A percentile compares a stretch with the other conserved stretches of the same genome.
These are phyloP conservation scores for Recurvirostra avosetta DNA, from an alignment of 2,113 vertebrate genomes.

Conservation along the genomic window DNA sequence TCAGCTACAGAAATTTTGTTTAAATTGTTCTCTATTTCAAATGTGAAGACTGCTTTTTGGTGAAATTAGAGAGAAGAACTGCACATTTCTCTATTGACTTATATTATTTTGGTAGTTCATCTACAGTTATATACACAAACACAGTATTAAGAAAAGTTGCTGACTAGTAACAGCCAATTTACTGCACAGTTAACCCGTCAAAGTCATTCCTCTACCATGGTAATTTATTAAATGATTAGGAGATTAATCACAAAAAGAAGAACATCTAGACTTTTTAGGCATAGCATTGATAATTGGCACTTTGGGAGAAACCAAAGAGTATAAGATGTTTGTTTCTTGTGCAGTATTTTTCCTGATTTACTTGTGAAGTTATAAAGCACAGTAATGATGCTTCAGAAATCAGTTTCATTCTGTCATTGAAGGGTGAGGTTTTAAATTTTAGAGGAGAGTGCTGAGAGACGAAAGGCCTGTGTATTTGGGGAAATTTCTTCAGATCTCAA, in stretches of 20 bases:
- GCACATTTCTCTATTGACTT: neutral
- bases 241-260: neutral
- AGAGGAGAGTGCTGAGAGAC: neutral
- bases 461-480: neutral
- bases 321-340: neutral
- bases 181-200: neutral
- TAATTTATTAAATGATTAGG: neutral
- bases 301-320: neutral
- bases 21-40: neutral
- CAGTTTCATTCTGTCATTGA: neutral
- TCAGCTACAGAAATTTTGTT: neutral
- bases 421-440: neutral
- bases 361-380: neutral
- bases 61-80: neutral
- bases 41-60: neutral
- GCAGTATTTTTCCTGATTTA: neutral
- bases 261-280: neutral
- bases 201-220: neutral
- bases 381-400: neutral
- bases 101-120: neutral
- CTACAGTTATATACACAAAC: neutral
- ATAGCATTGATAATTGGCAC: neutral
- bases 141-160: neutral
- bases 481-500: slow-evolving; percentile 21
- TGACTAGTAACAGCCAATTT: neutral